A percentile compares a stretch with the other conserved stretches of the same genome.
phyloP scores from a whole-genome alignment of 2,888 invertebrate species.

The Spisula solida region DNA sequence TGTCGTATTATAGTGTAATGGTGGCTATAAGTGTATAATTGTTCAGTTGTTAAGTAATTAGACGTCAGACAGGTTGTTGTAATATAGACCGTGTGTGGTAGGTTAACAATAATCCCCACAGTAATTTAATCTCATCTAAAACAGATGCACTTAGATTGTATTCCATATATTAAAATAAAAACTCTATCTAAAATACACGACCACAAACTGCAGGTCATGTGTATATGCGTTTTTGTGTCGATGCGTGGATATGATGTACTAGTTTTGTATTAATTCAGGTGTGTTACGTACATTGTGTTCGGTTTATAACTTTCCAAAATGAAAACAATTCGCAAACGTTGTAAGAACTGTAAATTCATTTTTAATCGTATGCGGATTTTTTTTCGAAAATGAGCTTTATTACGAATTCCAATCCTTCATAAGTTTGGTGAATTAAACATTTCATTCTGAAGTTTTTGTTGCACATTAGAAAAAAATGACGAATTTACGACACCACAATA shows the following conservation, averaged over 20 bases:
- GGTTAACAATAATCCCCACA: not conserved
- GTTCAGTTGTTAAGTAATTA: not conserved
- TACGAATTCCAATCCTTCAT: too few relatives aligned
- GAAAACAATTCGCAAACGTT: too few relatives aligned
- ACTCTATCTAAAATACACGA: not conserved
- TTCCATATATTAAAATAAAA: not conserved
- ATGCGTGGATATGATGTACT: not conserved
- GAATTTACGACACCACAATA: too few relatives aligned
- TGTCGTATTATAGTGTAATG: too few relatives aligned
- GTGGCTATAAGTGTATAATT: not conserved
- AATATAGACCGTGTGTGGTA: not conserved
- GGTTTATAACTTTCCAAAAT: too few relatives aligned
- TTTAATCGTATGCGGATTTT: too few relatives aligned
- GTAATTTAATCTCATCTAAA: not conserved
- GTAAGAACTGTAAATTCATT: too few relatives aligned
- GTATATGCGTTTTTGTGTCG: not conserved
- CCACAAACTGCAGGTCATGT: not conserved
- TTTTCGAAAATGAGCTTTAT: too few relatives aligned
- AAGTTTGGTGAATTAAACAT: too few relatives aligned
- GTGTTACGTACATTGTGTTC: not conserved
- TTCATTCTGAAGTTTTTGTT: too few relatives aligned
- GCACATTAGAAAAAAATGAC: too few relatives aligned
- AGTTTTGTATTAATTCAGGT: not conserved
- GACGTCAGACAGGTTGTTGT: not conserved
- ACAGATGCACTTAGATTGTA: not conserved